Percentiles rank a stretch among this genome's conserved stretches.
Conservation (phyloP, 2,113 vertebrate species). For the Bostrychus sinensis region DNA sequence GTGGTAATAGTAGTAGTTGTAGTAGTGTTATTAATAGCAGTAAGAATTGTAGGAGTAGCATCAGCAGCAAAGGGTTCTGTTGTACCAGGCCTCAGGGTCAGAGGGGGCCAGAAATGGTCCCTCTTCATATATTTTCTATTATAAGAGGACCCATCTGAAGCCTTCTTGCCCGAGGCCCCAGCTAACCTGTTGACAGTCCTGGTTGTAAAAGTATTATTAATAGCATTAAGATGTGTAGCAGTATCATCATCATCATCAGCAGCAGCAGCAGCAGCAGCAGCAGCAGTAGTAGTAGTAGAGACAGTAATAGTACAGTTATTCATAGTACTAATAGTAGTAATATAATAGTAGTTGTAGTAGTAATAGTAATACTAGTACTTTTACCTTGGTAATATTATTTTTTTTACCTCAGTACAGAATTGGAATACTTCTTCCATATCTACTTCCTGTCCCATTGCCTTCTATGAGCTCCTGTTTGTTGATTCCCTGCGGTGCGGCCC, state of each 20-base stretch:
- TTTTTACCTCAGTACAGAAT: background rate
- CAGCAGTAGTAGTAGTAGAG: no score
- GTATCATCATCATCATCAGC: no score
- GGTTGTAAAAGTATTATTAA: background rate
- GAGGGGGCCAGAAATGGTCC: no score
- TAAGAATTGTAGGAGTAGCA: background rate
- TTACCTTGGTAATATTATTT: background rate
- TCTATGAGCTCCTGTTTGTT: constrained; percentile 37
- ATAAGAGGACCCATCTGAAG: no score
- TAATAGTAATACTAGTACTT: background rate
- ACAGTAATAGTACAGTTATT: background rate
- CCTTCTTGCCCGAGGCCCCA: no score
- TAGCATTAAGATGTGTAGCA: no score
- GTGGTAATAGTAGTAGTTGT: no score
- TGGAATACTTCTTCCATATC: background rate
- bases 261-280: background rate
- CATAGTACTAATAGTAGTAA: background rate
- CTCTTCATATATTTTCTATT: no score
- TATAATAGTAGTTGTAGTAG: background rate
- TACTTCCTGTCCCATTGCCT: constrained; percentile 16
- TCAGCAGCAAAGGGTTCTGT: no score
- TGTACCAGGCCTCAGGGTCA: no score
- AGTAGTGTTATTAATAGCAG: background rate
- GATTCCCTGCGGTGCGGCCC: constrained; percentile 29
- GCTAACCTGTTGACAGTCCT: no score